Base-by-base conservation (phyloP, 2,797 vertebrate genomes). In the Karalla daura region DNA sequence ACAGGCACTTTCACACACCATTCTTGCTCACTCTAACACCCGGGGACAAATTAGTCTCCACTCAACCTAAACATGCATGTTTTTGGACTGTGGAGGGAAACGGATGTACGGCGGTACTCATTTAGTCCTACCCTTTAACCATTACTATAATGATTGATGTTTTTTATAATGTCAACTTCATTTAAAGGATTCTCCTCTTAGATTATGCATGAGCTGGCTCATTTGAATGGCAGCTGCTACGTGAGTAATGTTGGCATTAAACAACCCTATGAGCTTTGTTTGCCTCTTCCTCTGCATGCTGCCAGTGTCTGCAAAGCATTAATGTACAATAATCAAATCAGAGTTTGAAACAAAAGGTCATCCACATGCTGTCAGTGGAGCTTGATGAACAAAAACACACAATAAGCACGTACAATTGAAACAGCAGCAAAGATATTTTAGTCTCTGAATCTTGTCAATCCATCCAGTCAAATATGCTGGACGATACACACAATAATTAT, bases 291-390 rank as follows among this genome's bases (percentile, higher is more conserved):
- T 24, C 23, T 30, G 17, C 25, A 51, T 52, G 49, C 32, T 40
- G 41, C 3, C 61, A 75, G 46, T 61, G 44, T 17, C 70, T 59
- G 12, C 27, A 62, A 49, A 43, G 61, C 58, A 74, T 64, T 36
- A 39, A 27, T 52, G 32, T 46, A 45, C 53, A 80, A 77, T 74
- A 80, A 72, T 85, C 73, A 58, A 74, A 74, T 74, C 21, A 33
- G 27, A 76, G 53, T 59, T 45, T 58, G 39, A 79, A 66, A 67
- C 60, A 83, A 80, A 79, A 62, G 46, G 50, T 63, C 28, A 12
- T 14, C 50, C 32, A 21, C 33, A 43, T 63, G 44, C 30, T 51
- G 46, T 72, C 17, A 7, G 59, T 70, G 63, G 45, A 61, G 53
- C 52, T 50, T 62, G 39, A 66, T 43, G 62, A 80, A 81, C 59